Base-by-base conservation (phyloP, 92 coral and sea anemone species). In the Paramuricea clavata region DNA sequence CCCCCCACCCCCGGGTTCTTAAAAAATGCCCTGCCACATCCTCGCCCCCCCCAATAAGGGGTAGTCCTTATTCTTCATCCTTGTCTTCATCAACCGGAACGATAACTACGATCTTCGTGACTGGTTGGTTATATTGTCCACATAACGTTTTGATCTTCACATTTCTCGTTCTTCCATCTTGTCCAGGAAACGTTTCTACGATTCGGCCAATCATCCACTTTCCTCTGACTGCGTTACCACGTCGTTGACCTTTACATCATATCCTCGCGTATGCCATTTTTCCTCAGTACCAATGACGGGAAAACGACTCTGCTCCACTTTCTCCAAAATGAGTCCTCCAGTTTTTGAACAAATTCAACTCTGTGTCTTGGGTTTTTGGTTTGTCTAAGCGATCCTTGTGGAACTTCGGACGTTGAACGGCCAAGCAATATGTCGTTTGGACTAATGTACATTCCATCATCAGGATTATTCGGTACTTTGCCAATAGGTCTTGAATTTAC, bases 241-340 rank as follows among this genome's bases (percentile, higher is more conserved):
- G 69, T 92, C 91, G 69, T 90, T 91, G 17, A 59, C 75, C 71
- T 64, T 81, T 60, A 89, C 21, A 71, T 92, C 85, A 44, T 93
- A 82, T 31, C 81, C 54, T 69, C 59, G 49, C 16, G 86, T 86
- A 35, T 91, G 94, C 94, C 92, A 92, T 89, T 92, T 81, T 89
- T n/a, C 35, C 85, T 43, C 3, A 88, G 36, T n/a, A 88, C 87
- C 17, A 71, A 71, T 49, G 78, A 15, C 54, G 85, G 88, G 73
- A 83, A 76, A 11, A 89, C 89, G 49, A 75, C 88, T 68, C 81
- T 30, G 30, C 87, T 89, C 91, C 91, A 89, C 56, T 83, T 81
- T 74, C 74, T 89, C 94, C 90, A 88, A 60, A 91, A 91, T 22
- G 77, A 36, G 26, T 87, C 78, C 25, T 89, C 81, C 5, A 87